phyloP scores from a whole-genome alignment of 30 jellyfish, hydroid and myxozoan genomes.

The Aurelia sp. region DNA sequence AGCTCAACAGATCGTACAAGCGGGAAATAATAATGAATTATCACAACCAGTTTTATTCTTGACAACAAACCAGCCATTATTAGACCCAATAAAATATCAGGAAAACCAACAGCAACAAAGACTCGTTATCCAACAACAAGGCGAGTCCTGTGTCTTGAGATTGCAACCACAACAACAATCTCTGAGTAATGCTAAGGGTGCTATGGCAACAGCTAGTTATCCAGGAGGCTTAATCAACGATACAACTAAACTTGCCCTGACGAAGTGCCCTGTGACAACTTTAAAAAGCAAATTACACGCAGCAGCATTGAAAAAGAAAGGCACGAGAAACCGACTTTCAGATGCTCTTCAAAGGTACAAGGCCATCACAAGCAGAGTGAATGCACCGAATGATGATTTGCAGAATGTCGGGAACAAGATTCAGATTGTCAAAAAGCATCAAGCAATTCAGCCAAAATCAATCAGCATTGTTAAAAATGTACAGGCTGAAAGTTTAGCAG shows the following conservation, averaged over 20 bases:
- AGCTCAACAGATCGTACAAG: not conserved
- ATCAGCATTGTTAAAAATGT: too few species aligned
- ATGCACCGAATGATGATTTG: too few species aligned
- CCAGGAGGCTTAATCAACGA: slow-evolving; percentile 3
- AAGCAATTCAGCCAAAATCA: too few species aligned
- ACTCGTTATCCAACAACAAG: not conserved
- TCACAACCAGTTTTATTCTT: not conserved
- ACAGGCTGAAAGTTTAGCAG: not conserved
- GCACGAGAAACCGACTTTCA: too few species aligned
- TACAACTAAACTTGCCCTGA: not conserved
- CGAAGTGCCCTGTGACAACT: slow-evolving; percentile 67
- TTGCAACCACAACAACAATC: slow-evolving; percentile 35
- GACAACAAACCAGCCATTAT: not conserved
- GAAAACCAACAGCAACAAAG: slow-evolving; percentile 16
- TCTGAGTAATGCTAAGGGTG: not conserved
- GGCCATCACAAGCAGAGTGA: too few species aligned
- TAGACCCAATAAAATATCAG: not conserved
- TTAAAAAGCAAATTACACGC: slow-evolving; percentile 70
- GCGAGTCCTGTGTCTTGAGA: slow-evolving; percentile 13
- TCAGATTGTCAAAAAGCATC: too few species aligned
- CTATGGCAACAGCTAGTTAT: not conserved
- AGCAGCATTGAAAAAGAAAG: slow-evolving; percentile 51
- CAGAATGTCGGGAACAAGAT: too few species aligned
- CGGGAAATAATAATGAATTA: not conserved
- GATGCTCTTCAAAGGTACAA: too few species aligned